These are phyloP conservation scores for Dendrolimus pini DNA, from an alignment of 2,888 invertebrate genomes.

Conservation along the genomic window DNA sequence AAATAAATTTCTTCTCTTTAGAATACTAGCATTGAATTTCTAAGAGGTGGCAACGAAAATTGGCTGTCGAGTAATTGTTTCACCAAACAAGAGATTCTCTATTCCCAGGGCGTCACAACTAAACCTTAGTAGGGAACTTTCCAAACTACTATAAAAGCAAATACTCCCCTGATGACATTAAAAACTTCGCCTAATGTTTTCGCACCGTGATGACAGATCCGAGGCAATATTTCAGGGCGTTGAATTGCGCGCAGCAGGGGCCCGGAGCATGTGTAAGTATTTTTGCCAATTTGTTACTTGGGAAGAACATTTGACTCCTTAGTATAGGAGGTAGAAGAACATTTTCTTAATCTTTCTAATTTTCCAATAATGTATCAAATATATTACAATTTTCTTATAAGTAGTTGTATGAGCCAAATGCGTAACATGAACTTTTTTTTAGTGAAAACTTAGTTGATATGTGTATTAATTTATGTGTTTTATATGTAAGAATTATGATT, in stretches of 20 bases:
- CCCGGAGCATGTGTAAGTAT: slow-evolving; percentile 18
- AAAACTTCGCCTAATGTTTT: not conserved
- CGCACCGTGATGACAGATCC: not conserved
- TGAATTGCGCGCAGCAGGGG: not conserved
- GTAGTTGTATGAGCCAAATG: too few relatives aligned
- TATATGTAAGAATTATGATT: too few relatives aligned
- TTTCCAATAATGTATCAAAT: too few relatives aligned
- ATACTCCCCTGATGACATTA: not conserved
- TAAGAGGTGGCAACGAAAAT: too few relatives aligned
- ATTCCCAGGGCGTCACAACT: not conserved
- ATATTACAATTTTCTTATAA: too few relatives aligned
- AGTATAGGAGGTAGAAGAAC: slow-evolving; percentile 9
- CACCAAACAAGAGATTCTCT: not conserved
- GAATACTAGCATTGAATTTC: too few relatives aligned
- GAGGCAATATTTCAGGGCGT: not conserved
- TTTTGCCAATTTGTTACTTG: slow-evolving; percentile 21
- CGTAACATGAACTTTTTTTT: too few relatives aligned
- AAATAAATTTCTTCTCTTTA: too few relatives aligned
- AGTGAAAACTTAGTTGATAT: too few relatives aligned
- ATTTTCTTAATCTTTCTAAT: too few relatives aligned
- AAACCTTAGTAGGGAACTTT: not conserved
- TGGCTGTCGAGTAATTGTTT: not conserved
- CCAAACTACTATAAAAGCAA: not conserved
- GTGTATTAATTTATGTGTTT: too few relatives aligned
- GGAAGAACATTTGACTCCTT: slow-evolving; percentile 13